phyloP scores from a whole-genome alignment of 2,113 vertebrate genomes.

The Gallinago jamesoni region DNA sequence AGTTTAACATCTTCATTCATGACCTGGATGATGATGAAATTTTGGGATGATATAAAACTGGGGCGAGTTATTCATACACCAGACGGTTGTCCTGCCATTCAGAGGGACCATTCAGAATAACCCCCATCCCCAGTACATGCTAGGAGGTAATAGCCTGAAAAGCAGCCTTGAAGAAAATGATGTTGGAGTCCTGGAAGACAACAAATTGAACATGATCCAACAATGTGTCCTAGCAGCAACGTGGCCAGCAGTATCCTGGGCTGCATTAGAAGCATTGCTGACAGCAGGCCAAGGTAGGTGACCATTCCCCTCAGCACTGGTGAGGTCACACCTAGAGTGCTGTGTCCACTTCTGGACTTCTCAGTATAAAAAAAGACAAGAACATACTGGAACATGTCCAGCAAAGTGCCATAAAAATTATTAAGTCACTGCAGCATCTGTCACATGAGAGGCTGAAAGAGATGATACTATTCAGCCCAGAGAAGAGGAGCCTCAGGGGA shows the following conservation, averaged over 20 bases:
- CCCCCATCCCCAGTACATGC: fast-evolving
- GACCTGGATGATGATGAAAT: neutral
- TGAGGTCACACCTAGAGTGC: neutral
- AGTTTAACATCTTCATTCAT: neutral
- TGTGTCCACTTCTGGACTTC: neutral
- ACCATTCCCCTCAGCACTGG: neutral
- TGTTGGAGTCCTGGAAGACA: fast-evolving
- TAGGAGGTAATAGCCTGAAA: neutral
- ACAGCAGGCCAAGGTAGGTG: neutral
- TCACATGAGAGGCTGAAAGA: neutral
- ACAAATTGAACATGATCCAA: neutral
- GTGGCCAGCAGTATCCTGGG: neutral
- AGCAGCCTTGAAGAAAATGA: neutral
- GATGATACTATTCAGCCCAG: neutral
- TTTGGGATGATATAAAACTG: neutral
- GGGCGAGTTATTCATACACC: neutral
- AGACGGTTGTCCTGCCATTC: neutral
- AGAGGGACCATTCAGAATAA: neutral
- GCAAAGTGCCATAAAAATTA: neutral
- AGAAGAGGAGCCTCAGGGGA: too few species aligned
- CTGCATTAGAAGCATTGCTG: neutral
- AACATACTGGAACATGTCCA: fast-evolving
- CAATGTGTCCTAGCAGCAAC: neutral
- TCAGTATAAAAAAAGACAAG: neutral
- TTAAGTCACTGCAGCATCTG: neutral